Evolutionary conservation across 2,888 invertebrate species (phyloP), one percentile per base, ranked within the genome.

Genomic region (Sisyra nigra): DNA sequence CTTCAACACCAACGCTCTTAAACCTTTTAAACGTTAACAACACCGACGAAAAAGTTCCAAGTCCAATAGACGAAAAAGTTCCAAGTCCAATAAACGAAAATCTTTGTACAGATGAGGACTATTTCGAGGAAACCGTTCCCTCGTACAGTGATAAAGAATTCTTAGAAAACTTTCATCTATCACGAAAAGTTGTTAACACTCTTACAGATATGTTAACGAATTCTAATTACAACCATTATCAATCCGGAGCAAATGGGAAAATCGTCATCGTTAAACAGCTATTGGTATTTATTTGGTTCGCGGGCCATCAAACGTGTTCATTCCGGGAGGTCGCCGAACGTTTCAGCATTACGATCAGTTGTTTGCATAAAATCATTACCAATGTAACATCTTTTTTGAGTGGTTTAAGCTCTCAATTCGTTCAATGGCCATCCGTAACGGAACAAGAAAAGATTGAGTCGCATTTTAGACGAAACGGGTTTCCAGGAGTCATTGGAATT

Each of bases 281-380:
- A 13, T 29, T 31, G 15, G 14, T 13, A 3, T 40, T 17, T 40
- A 11, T 40, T 14, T 31, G 40, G 40, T 40, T 31, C 13, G n/a
- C 15, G 31, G 13, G 40, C 6, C 40, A 40, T 31, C 40, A 40
- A 14, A 40, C 40, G 8, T n/a, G 30, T 6, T 40, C 40, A 11
- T 40, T 40, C 14, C 29, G 40, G 14, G 40, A 40, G n/a, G 31
- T 31, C 17, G 40, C 40, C 8, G 40, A 40, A 8, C 30, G 40
- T 4, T 40, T 40, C 10, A 31, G 31, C 14, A 40, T 40, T 30
- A 31, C 31, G 7, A 40, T 40, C 13, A 40, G 40, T 15, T 30
- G 30, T 6, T 32, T 40, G 29, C 31, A 30, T 40, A 31, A 31
- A 31, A 40, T 40, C 10, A 31, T 40, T 7, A 31, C 17, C 10